Evolutionary conservation across 2,888 invertebrate species (phyloP), one percentile per base, ranked within the genome.

Genomic region (Argyresthia goedartella): DNA sequence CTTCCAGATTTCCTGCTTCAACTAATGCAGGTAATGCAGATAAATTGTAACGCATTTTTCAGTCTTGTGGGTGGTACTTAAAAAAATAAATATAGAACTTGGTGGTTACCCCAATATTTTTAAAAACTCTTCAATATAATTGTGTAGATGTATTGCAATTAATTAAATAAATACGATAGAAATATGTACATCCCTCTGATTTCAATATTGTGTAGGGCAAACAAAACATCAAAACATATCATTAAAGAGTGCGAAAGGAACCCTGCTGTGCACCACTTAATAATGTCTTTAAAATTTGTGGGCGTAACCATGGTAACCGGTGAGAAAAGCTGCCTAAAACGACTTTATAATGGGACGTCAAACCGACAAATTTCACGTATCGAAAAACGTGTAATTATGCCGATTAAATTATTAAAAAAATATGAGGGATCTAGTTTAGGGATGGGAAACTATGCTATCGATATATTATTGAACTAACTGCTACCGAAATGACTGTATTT

Each of bases 321-420:
- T 63, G 60, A 67, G 71, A 75, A 78, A 81, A 49, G 13, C 54
- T 25, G 2, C 25, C n/a, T 36, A 41, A 51, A 54, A 54, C 70
- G 73, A 74, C 73, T 76, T 74, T 73, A 78, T 80, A 80, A 82
- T 80, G 75, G 74, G 73, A 67, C 69, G 57, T 54, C 68, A 70
- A 72, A 73, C 69, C 69, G 65, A 76, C 71, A 65, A 76, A 69
- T 67, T 25, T 76, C 70, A 70, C 71, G 71, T 76, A 77, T 76
- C 72, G 68, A 68, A 69, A 80, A 82, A 80, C 80, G 73, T 77
- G 63, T 75, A 76, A 81, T 84, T 81, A 81, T 67, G 65, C 35
- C 55, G 64, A 61, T 71, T 73, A 71, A 66, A 70, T 70, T 69
- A 61, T 60, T 47, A 61, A 61, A 54, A 54, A 54, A 57, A 49